These are phyloP conservation scores for Phengaris alcon DNA, from an alignment of 2,888 invertebrate genomes.

Conservation along the genomic window DNA sequence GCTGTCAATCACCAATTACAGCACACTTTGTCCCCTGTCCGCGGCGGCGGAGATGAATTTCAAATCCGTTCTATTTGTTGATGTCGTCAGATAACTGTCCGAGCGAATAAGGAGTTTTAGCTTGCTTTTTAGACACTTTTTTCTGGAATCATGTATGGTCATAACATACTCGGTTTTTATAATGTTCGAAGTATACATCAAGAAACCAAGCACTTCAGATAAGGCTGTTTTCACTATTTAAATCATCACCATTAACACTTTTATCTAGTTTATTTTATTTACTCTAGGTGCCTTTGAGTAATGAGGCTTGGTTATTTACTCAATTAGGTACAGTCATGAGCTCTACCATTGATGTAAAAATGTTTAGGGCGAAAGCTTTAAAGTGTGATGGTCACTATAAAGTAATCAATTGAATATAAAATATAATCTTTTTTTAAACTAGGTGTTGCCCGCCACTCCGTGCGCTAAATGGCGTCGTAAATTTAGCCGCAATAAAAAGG, in stretches of 20 bases:
- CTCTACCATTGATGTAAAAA: too few relatives aligned
- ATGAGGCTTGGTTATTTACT: too few relatives aligned
- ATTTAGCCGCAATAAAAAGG: too few relatives aligned
- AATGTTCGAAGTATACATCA: neutral
- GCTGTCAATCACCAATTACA: conserved; percentile 76
- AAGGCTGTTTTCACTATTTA: neutral
- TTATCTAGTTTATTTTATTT: neutral
- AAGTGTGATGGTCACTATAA: too few relatives aligned
- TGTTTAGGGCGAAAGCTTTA: too few relatives aligned
- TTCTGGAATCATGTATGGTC: conserved; percentile 20
- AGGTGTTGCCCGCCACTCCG: too few relatives aligned
- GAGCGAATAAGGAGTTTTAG: conserved; percentile 25
- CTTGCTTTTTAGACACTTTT: conserved; percentile 23
- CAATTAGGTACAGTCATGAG: too few relatives aligned
- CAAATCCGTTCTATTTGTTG: conserved; percentile 32
- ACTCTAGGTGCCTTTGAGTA: neutral
- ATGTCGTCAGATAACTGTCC: conserved; percentile 31
- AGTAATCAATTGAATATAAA: too few relatives aligned
- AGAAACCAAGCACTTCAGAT: neutral
- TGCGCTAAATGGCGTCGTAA: too few relatives aligned
- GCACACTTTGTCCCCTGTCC: conserved; percentile 66
- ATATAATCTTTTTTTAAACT: too few relatives aligned
- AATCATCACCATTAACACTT: neutral
- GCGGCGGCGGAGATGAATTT: conserved; percentile 49
- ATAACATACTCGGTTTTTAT: conserved; percentile 19